Conservation (phyloP, 92 coral and sea anemone species). For the Umimayanthus chanpuru region DNA sequence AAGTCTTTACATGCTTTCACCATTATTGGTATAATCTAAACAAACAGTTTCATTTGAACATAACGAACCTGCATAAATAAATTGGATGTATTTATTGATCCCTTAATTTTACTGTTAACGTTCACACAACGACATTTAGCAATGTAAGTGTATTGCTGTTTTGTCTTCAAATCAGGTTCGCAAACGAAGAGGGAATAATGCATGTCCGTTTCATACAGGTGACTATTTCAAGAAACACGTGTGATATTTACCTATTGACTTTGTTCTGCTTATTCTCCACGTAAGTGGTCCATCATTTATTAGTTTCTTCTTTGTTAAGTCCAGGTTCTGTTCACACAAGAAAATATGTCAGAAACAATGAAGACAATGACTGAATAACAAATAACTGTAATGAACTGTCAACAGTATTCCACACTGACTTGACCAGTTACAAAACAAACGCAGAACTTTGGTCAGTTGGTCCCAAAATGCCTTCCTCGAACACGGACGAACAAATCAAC, state of each 20-base stretch:
- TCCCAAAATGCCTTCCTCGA: too few relatives aligned
- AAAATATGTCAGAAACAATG: not conserved
- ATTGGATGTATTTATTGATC: not conserved
- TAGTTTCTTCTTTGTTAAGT: conserved; percentile 88
- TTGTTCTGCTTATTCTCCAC: conserved; percentile 97
- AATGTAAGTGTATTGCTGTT: not conserved
- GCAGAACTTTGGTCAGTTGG: not conserved
- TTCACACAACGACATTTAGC: not conserved
- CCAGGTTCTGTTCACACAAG: conserved; percentile 70
- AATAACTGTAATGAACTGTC: too few relatives aligned
- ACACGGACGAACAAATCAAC: not conserved
- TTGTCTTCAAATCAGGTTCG: not conserved
- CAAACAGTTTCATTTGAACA: too few relatives aligned
- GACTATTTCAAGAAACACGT: not conserved
- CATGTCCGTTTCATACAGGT: not conserved
- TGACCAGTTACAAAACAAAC: not conserved
- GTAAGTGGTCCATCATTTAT: conserved; percentile 94
- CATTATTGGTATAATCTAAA: too few relatives aligned
- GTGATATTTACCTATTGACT: conserved; percentile 77
- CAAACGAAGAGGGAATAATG: not conserved
- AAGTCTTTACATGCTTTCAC: too few relatives aligned
- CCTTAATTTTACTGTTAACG: not conserved
- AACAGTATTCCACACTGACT: not conserved
- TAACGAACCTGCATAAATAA: too few relatives aligned
- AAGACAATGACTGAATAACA: not conserved